Evolutionary conservation across 2,888 invertebrate genomes (phyloP), one percentile per base, ranked within the genome.

Genomic region (Plagodis dolabraria): DNA sequence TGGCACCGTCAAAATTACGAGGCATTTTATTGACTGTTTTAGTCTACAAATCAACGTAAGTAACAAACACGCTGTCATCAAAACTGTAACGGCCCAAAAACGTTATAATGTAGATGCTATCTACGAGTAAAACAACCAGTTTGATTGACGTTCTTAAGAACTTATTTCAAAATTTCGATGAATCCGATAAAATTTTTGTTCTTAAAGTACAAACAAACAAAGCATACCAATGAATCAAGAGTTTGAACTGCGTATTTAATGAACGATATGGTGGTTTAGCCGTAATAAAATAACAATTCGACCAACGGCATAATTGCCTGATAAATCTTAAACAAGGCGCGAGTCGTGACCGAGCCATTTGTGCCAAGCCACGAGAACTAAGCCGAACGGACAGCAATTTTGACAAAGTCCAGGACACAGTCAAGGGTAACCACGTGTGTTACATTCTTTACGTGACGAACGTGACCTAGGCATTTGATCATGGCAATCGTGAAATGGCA

Each of bases 391-490:
- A 77, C 79, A 72, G 63, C 71, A 63, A 60, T 83, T 85, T 86
- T 83, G 83, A 87, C 86, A 84, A 81, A 74, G 83, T 72, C 76
- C 82, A 78, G 79, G 82, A 82, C 77, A 78, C 71, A 74, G 59
- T 75, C 87, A 87, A 88, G 86, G 87, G 80, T 80, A 80, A 79
- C 76, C 57, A 65, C 70, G 59, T 70, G 68, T 56, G 64, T 70
- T 69, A 68, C 72, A 73, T 70, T 77, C 73, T 76, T 74, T 67
- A 71, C 82, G 82, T 83, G 85, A 70, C 53, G 67, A 47, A 70
- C 84, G 82, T 87, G 88, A 86, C 87, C 88, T 86, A 87, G 86
- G 80, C 83, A 87, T 88, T 87, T 85, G 72, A 68, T 73, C 64
- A 64, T n/a, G 45, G 35, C 48, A 56, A 70, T 70, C 75, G 77